phyloP scores from a whole-genome alignment of 2,797 vertebrate species.

The Chaunax sp. region DNA sequence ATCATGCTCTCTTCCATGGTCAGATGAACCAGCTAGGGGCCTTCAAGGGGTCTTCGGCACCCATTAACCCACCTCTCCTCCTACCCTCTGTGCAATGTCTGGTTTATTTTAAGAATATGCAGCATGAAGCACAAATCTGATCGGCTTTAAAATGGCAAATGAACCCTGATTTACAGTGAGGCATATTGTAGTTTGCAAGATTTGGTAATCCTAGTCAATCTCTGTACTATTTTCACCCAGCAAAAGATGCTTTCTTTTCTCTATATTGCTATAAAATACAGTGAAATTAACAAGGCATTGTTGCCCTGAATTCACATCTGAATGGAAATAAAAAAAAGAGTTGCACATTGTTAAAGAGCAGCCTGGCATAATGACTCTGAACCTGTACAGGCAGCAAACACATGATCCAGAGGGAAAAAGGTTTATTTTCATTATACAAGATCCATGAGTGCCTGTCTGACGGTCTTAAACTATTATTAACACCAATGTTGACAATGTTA shows the following conservation, averaged over 20 bases:
- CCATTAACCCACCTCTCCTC: neutral
- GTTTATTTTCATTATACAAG: conserved; percentile 34
- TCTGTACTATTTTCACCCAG: too few species aligned
- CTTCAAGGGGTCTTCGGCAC: neutral
- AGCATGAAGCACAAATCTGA: too few species aligned
- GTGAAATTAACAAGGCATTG: neutral
- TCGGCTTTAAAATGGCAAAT: too few species aligned
- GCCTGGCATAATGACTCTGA: conserved; percentile 6
- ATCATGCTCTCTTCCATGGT: neutral
- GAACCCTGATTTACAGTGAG: too few species aligned
- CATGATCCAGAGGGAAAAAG: neutral
- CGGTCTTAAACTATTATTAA: conserved; percentile 45
- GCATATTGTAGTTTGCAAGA: too few species aligned
- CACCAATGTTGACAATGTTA: conserved; percentile 37
- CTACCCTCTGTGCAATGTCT: neutral
- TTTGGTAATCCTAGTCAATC: too few species aligned
- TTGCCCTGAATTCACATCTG: neutral
- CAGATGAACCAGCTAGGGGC: neutral
- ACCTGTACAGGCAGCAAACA: conserved; percentile 4
- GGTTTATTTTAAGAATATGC: neutral
- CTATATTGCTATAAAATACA: too few species aligned
- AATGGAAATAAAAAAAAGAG: conserved; percentile 2
- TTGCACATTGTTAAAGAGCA: neutral
- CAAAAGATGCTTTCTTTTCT: too few species aligned
- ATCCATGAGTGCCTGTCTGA: conserved; percentile 19